A percentile compares a stretch with the other conserved stretches of the same genome.
These are phyloP conservation scores for Sepioteuthis lessoniana DNA, from an alignment of 2,888 invertebrate genomes.

Conservation along the genomic window DNA sequence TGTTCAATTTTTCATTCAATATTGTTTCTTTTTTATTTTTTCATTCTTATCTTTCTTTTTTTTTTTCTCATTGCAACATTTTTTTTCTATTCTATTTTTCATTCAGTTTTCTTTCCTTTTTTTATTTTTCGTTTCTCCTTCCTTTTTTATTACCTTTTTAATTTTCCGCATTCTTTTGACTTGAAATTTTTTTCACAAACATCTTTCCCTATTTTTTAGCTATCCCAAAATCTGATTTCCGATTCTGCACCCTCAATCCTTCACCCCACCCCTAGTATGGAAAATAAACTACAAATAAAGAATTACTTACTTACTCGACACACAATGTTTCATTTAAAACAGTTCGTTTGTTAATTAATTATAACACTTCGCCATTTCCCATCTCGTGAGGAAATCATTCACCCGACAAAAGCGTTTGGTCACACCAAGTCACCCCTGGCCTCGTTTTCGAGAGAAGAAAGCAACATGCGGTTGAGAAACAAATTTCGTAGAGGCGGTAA, in stretches of 20 bases:
- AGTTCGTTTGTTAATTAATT: constrained; percentile 4
- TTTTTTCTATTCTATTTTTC: too few relatives aligned
- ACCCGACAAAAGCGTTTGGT: neutral
- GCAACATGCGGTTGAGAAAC: neutral
- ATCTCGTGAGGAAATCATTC: neutral
- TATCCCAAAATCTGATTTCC: too few relatives aligned
- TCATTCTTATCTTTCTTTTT: too few relatives aligned
- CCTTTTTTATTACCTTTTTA: too few relatives aligned
- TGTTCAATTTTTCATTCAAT: too few relatives aligned
- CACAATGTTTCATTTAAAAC: constrained; percentile 33
- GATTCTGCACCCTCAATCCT: too few relatives aligned
- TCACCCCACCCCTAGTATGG: too few relatives aligned
- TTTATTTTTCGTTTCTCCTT: too few relatives aligned
- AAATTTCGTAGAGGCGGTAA: neutral
- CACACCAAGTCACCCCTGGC: constrained; percentile 12
- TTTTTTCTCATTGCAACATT: too few relatives aligned
- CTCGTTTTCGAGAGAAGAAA: neutral
- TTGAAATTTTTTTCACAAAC: neutral
- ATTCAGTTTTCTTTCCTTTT: too few relatives aligned
- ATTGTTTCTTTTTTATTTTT: too few relatives aligned
- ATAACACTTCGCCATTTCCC: neutral
- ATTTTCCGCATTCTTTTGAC: neutral
- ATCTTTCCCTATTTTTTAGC: neutral
- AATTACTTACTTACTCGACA: neutral
- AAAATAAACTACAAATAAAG: neutral